Evolutionary conservation across 35 echinoderm and acorn worm genomes (phyloP).

Genomic region (Holothuria glaberrima): DNA sequence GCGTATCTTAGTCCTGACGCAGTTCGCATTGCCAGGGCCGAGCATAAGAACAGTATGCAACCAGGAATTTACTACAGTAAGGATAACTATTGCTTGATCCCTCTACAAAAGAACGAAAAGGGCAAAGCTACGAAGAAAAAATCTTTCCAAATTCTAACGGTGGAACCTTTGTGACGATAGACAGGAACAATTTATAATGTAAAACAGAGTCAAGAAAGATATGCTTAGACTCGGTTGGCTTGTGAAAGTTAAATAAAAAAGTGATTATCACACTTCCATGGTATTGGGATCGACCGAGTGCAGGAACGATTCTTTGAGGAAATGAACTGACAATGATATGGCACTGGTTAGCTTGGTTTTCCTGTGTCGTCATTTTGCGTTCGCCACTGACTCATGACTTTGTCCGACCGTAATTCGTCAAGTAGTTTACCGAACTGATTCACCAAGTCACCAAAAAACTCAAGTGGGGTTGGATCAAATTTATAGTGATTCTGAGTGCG

Average conservation of each 20-base stretch:
- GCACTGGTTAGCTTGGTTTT: no score
- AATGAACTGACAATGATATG: background rate
- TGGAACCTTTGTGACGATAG: background rate
- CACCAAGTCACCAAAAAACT: no score
- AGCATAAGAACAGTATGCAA: conserved; percentile 35
- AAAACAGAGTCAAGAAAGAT: background rate
- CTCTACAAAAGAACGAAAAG: conserved; percentile 31
- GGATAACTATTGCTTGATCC: conserved; percentile 39
- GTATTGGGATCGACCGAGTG: background rate
- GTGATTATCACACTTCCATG: background rate
- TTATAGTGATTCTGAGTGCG: no score
- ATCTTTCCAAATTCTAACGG: conserved; percentile 22
- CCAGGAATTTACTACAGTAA: conserved; percentile 29
- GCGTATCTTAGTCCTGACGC: conserved; percentile 33
- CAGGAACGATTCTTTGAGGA: background rate
- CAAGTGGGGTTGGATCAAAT: no score
- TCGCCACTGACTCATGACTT: no score
- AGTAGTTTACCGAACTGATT: no score
- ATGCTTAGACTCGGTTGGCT: background rate
- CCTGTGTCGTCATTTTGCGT: no score
- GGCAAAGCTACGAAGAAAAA: conserved; percentile 35
- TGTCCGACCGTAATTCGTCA: no score
- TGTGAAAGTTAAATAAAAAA: background rate
- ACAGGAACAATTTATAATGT: background rate
- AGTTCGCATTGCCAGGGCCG: conserved; percentile 37